Conservation (phyloP, 2,797 vertebrate genomes). For the Triplophysa bombifrons region DNA sequence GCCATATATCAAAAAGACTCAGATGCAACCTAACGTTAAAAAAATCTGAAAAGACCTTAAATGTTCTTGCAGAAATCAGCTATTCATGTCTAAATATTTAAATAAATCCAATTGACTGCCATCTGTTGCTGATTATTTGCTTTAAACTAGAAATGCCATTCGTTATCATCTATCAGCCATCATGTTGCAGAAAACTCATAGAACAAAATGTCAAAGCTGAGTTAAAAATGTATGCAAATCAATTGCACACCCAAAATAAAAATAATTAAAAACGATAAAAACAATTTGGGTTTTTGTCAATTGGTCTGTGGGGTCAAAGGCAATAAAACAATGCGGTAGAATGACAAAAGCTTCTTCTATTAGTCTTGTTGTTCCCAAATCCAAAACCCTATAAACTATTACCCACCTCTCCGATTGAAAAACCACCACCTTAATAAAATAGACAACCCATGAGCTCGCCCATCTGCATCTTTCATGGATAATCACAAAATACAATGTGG, state of each 20-base stretch:
- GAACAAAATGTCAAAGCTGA: neutral
- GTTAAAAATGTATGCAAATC: neutral
- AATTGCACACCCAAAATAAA: neutral
- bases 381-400: neutral
- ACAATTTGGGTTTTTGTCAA: neutral
- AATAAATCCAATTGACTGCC: neutral
- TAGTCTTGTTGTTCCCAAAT: neutral
- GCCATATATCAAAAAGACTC: too few species aligned
- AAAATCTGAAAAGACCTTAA: too few species aligned
- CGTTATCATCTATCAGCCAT: neutral
- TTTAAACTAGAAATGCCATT: neutral
- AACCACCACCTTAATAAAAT: neutral
- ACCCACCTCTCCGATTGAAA: neutral
- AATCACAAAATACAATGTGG: neutral
- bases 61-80: neutral
- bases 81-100: neutral
- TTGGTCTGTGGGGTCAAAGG: neutral
- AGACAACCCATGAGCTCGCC: constrained; percentile 4
- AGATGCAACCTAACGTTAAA: too few species aligned
- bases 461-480: constrained; percentile 1
- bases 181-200: neutral
- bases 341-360: neutral
- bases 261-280: neutral
- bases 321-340: neutral
- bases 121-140: neutral